Evolutionary conservation across 2,797 vertebrate genomes (phyloP), one percentile per base, ranked within the genome.

Genomic region (Ctenosaura bakeri): DNA sequence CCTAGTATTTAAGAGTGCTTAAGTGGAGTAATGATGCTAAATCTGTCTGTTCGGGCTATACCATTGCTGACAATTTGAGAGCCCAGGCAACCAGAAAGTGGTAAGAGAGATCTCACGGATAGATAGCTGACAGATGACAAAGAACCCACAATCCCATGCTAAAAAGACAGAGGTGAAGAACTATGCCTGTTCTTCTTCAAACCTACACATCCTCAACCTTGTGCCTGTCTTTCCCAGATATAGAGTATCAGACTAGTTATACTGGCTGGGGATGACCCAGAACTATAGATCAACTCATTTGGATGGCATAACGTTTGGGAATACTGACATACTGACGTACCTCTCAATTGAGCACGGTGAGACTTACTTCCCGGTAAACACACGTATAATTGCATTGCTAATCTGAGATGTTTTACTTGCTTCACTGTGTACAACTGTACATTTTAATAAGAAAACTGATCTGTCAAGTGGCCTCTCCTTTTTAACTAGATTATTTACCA

Each of bases 401-500:
- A 59, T 85, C 32, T 74, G 85, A 77, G 42, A 42, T 77, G 52
- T 59, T 69, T 77, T 86, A n/a, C 38, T 59, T 59, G 59, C 35
- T 62, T 35, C n/a, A 26, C 46, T 59, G 24, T 29, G 54, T 59
- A 59, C 42, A 42, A 54, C 14, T 32, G 14, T 4, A 59, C 14
- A 20, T 78, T 78, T 78, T 32, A 82, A 59, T 82, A 62, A 56
- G 14, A 59, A 82, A 82, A 82, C 8, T n/a, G 66, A 50, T 32
- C 56, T 24, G 32, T 56, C n/a, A 66, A 73, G 5, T 29, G 35
- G 20, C 14, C 52, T 20, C 42, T 71, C 9, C 66, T 85, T 73
- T 54, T n/a, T 74, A 74, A 85, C 3, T 85, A 10, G 50, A 56
- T 79, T 79, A 79, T 50, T 87, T 64, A 89, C 22, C 20, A 29